Percentiles rank a stretch among this genome's conserved stretches.
Evolutionary conservation across 2,888 invertebrate species (phyloP).

Genomic region (Ashinkailepas kermadecensis): DNA sequence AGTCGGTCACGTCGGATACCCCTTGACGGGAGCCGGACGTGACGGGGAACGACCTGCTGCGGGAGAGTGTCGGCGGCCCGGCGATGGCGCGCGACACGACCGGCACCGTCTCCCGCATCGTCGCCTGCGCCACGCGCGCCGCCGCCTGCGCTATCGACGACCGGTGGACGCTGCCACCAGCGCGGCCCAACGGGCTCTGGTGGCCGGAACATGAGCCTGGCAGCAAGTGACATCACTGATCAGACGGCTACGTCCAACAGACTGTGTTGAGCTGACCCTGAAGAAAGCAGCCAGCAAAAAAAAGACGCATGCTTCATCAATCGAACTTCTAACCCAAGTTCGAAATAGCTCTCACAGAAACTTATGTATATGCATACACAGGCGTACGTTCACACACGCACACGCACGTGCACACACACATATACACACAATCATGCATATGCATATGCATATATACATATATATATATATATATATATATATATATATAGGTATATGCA

Average conservation of each 20-base stretch:
- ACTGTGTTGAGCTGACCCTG: no score
- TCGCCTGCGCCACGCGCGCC: background rate
- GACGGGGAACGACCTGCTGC: background rate
- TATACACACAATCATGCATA: conserved; percentile 22
- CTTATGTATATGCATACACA: conserved; percentile 1
- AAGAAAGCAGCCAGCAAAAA: no score
- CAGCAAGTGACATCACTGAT: background rate
- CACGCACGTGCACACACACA: conserved; percentile 4
- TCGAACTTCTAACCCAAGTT: no score
- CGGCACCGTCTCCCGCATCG: no score
- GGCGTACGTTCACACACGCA: conserved; percentile 11
- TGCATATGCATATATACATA: conserved; percentile 23
- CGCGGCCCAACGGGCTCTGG: background rate
- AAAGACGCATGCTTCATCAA: no score
- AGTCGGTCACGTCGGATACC: background rate
- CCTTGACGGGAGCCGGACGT: background rate
- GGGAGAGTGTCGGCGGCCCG: background rate
- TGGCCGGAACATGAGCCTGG: conserved; percentile 8
- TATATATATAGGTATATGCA: conserved; percentile 21
- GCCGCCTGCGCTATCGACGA: background rate
- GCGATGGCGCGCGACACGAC: background rate
- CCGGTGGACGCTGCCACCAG: background rate
- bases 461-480: no score
- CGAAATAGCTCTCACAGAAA: no score
- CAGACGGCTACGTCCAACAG: background rate